phyloP scores from a whole-genome alignment of 2,888 invertebrate genomes.

The Catocala sponsa region DNA sequence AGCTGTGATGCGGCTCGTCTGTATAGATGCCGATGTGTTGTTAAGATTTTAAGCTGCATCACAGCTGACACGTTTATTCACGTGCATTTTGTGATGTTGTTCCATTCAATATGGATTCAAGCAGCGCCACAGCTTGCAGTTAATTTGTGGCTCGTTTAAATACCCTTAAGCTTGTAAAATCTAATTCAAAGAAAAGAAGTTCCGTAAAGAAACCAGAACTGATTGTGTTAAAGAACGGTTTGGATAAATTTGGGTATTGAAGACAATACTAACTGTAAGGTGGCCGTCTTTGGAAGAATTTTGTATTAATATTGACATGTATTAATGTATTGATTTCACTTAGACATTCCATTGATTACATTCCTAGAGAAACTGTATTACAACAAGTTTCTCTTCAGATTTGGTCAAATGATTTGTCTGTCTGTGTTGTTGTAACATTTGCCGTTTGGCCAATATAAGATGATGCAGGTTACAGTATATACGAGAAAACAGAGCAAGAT shows the following conservation, averaged over 20 bases:
- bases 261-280: constrained; percentile 7
- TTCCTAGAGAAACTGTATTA: no score
- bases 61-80: no score
- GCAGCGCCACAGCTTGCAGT: background rate
- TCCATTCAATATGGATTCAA: background rate
- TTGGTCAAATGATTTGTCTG: no score
- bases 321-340: background rate
- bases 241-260: background rate
- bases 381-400: no score
- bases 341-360: constrained; percentile 1
- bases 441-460: no score
- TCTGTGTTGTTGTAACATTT: no score
- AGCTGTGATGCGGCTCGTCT: background rate
- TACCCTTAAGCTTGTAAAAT: background rate
- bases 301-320: background rate
- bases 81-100: background rate
- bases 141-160: background rate
- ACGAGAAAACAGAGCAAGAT: no score
- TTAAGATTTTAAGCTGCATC: no score
- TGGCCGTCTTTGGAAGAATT: background rate
- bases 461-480: no score
- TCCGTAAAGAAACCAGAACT: background rate
- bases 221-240: background rate
- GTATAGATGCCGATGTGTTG: background rate
- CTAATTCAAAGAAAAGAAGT: no score